These are phyloP conservation scores for Stenolophus ochropezus DNA, from an alignment of 2,888 invertebrate genomes.

Conservation along the genomic window DNA sequence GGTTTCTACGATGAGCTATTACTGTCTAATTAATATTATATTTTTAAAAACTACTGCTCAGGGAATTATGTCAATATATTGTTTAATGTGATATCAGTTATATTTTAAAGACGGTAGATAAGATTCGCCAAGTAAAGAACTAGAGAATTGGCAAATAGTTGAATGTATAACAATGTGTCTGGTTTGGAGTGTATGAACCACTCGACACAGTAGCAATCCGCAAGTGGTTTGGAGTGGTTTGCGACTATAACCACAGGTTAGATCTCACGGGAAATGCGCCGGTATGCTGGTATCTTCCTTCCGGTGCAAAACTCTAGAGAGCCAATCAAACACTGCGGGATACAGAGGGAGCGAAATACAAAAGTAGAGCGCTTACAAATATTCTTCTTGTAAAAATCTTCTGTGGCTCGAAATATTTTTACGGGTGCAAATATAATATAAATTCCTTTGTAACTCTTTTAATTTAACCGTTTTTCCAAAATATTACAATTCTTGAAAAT, in stretches of 20 bases:
- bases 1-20: too few species aligned
- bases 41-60: too few species aligned
- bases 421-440: too few species aligned
- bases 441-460: too few species aligned
- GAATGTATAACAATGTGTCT: neutral
- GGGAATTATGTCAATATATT: too few species aligned
- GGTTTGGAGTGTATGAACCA: neutral
- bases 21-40: too few species aligned
- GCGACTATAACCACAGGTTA: conserved; percentile 18
- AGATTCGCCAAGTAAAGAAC: too few species aligned
- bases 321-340: neutral
- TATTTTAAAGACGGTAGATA: too few species aligned
- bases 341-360: neutral
- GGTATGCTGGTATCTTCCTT: conserved; percentile 38
- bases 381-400: neutral
- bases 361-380: neutral
- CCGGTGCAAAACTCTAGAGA: neutral
- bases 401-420: neutral
- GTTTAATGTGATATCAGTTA: too few species aligned
- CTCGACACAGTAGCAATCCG: neutral
- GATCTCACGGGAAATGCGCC: conserved; percentile 27
- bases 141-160: neutral
- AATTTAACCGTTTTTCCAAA: too few species aligned
- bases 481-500: too few species aligned
- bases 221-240: conserved; percentile 8